Base-by-base conservation (phyloP, 2,888 invertebrate species). In the Athetis lepigone region DNA sequence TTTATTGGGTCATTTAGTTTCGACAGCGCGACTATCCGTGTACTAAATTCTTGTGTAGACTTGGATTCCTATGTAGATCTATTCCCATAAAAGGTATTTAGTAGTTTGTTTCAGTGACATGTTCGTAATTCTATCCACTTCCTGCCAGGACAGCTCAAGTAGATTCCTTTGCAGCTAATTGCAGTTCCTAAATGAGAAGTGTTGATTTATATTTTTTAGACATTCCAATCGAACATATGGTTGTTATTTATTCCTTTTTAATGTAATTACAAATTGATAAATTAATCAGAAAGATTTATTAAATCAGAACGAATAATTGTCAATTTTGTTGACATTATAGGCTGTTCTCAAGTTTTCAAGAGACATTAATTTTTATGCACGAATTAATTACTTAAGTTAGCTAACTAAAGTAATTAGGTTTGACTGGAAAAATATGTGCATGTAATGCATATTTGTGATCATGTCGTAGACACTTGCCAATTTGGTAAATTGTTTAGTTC, bases 1-100 rank as follows among this genome's bases (percentile, higher is more conserved):
- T 70, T 72, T 73, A 75, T 77, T 68, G 54, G 56, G 46, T 66
- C 58, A 37, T 70, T 61, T 47, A 49, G 58, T 79, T 74, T 57
- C 64, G 42, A 74, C 66, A 79, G 67, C 59, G 55, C 51, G 40
- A 62, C 45, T 65, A 71, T 61, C 43, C 47, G 47, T 67, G 70
- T 62, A 61, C 13, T 33, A 11, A 29, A 18, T 66, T 66, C 49
- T 59, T 37, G 37, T 39, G 21, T 16, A 37, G 21, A 42, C 33
- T 33, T 58, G 33, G 40, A 71, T 75, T 60, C 67, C 33, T 60
- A 74, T 70, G 64, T 59, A 77, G 60, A 74, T 68, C 36, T 25
- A 16, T 45, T 23, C n/a, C 73, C 57, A 42, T 76, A 59, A n/a
- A 73, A 57, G 69, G 76, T 33, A 64, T 70, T 66, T 47, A 64